Evolutionary conservation across 2,888 invertebrate genomes (phyloP), one percentile per base, ranked within the genome.

Genomic region (Troglohyphantes excavatus): DNA sequence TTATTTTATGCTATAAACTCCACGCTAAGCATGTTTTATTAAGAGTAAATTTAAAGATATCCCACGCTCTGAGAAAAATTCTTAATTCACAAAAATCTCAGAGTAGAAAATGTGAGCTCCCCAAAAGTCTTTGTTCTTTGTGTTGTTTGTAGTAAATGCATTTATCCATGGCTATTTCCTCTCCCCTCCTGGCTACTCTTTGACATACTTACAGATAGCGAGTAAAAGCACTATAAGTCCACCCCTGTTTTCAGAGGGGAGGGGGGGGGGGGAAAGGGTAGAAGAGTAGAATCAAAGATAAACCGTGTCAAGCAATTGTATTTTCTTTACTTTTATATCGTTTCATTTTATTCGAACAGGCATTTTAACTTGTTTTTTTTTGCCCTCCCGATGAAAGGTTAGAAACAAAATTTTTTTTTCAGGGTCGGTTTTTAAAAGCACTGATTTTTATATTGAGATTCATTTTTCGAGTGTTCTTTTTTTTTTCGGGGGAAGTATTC

Each of bases 361-460:
- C 65, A 13, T n/a, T 75, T 84, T 84, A 46, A 82, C 5, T 53
- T 73, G n/a, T 73, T 33, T 17, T 61, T 82, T 82, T 70, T 70
- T 84, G n/a, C 21, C 27, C 33, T 39, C 33, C 9, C 43, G 75
- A 65, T 75, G 84, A 84, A 84, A 84, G 84, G 84, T 84, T 75
- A 75, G 75, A 72, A 75, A 67, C 83, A 53, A 29, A 33, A 17
- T 46, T 81, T 82, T 65, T 75, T 63, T 17, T 70, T 53, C 13
- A 59, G 29, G 13, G 59, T 70, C 33, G 59, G 59, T 82, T 73
- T 84, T 84, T 84, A 75, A 75, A 84, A 84, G 73, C 75, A 43
- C 17, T 53, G 75, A 84, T 75, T 84, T 84, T 84, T 84, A 75
- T 84, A 72, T 72, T 72, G 83, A 68, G 23, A 72, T 75, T 84